These are phyloP conservation scores for Nothoprocta perdicaria DNA, from an alignment of 2,113 vertebrate genomes.

Conservation along the genomic window DNA sequence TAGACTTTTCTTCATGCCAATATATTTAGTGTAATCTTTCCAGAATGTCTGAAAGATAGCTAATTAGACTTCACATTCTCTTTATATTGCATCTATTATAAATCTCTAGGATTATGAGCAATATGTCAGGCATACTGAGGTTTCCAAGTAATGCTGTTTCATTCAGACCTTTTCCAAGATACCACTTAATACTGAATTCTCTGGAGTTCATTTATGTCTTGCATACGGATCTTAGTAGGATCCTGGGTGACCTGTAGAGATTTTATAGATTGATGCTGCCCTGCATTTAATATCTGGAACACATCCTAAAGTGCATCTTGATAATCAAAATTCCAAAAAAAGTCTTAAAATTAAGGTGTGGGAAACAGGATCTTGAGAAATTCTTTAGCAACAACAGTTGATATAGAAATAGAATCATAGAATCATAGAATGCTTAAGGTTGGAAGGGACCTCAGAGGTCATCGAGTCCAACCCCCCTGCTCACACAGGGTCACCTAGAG, in stretches of 20 bases:
- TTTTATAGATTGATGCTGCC: not conserved
- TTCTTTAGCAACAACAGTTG: no score
- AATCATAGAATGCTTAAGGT: no score
- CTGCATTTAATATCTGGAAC: not conserved
- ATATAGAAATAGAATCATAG: no score
- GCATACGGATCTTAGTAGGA: not conserved
- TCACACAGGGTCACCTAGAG: no score
- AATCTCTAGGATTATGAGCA: not conserved
- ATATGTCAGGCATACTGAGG: not conserved
- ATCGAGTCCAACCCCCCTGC: no score
- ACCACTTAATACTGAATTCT: no score
- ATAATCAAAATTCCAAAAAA: not conserved
- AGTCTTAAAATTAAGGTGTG: not conserved
- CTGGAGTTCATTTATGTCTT: no score
- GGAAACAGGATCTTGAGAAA: not conserved
- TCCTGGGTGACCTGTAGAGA: not conserved
- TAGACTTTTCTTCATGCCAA: slow-evolving; percentile 17
- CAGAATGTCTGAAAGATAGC: slow-evolving; percentile 38
- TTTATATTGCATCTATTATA: not conserved
- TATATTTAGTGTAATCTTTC: slow-evolving; percentile 37
- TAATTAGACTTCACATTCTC: slow-evolving; percentile 10
- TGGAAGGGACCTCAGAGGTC: no score
- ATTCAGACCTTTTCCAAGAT: not conserved
- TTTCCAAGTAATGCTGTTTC: not conserved
- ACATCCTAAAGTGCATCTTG: not conserved